phyloP scores from a whole-genome alignment of 2,888 invertebrate species.

The Latrodectus elegans region DNA sequence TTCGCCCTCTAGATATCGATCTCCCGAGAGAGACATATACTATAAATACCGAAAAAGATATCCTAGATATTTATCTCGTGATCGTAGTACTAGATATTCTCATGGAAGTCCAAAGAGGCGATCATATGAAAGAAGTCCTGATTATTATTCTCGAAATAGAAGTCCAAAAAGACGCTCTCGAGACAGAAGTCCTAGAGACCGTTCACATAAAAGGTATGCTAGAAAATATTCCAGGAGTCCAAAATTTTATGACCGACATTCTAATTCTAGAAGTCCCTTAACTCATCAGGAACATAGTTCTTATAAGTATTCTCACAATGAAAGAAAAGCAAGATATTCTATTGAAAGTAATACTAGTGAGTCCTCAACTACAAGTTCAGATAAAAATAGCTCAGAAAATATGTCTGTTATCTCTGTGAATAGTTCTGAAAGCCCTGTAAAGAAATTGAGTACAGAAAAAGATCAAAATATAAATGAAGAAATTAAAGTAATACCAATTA shows the following conservation, averaged over 20 bases:
- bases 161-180: background rate
- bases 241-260: background rate
- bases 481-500: background rate
- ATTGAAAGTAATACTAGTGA: background rate
- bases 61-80: background rate
- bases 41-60: background rate
- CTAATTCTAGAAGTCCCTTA: conserved; percentile 15
- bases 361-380: background rate
- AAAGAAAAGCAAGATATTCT: background rate
- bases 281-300: background rate
- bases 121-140: conserved; percentile 4
- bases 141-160: background rate
- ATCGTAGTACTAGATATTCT: conserved; percentile 10
- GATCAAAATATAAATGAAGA: no score
- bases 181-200: background rate
- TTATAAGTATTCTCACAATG: background rate
- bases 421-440: background rate
- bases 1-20: no score
- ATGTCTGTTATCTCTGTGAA: background rate
- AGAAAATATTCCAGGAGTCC: conserved; percentile 8
- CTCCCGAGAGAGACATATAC: background rate
- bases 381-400: background rate
- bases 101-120: conserved; percentile 26
- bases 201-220: background rate
- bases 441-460: no score